phyloP scores from a whole-genome alignment of 1,140 invertebrate species.

The Cephus cinctus region DNA sequence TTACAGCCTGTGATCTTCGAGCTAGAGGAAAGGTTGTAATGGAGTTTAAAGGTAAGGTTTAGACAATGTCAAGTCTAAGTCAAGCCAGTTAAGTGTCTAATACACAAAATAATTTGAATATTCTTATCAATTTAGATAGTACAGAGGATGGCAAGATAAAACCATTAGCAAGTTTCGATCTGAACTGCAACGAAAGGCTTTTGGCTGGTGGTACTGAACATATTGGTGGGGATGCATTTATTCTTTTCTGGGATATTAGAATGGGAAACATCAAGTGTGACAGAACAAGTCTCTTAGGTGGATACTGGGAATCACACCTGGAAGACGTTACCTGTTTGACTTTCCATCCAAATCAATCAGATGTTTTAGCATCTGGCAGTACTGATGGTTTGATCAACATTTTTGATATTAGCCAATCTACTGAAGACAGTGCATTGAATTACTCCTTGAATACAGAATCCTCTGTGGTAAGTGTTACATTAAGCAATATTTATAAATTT shows the following conservation, averaged over 20 bases:
- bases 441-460: slow-evolving; percentile 82
- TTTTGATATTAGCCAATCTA: slow-evolving; percentile 72
- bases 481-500: slow-evolving; percentile 6
- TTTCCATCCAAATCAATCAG: slow-evolving; percentile 73
- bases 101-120: slow-evolving; percentile 14
- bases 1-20: slow-evolving; percentile 68
- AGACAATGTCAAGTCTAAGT: slow-evolving; percentile 3
- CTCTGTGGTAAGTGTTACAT: slow-evolving; percentile 65
- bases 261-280: slow-evolving; percentile 35
- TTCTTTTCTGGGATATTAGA: slow-evolving; percentile 83
- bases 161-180: slow-evolving; percentile 71
- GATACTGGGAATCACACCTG: slow-evolving; percentile 83
- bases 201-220: slow-evolving; percentile 77
- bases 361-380: slow-evolving; percentile 73
- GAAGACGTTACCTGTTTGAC: slow-evolving; percentile 79
- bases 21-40: slow-evolving; percentile 55
- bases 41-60: slow-evolving; percentile 59
- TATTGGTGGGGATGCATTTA: slow-evolving; percentile 68
- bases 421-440: slow-evolving; percentile 79
- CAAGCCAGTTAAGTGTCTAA: slow-evolving; percentile 21
- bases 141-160: slow-evolving; percentile 53
- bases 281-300: slow-evolving; percentile 68
- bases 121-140: slow-evolving; percentile 43
- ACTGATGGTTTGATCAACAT: slow-evolving; percentile 85
- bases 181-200: slow-evolving; percentile 70